phyloP scores from a whole-genome alignment of 2,113 vertebrate species.

The Salvator merianae region DNA sequence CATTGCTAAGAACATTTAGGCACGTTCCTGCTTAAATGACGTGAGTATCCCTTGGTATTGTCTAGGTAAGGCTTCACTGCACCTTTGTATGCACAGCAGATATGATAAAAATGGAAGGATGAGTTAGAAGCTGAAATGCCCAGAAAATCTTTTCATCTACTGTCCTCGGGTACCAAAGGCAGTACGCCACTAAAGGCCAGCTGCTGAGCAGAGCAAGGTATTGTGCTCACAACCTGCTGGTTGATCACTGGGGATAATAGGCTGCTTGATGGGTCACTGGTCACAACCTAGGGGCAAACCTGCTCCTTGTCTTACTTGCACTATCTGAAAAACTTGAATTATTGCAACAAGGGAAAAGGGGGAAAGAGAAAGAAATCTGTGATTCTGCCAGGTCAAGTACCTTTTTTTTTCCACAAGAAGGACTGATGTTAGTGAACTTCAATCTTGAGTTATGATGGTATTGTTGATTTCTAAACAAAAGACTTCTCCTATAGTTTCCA shows the following conservation, averaged over 20 bases:
- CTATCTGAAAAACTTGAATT: conserved; percentile 68
- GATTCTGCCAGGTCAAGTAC: conserved; percentile 27
- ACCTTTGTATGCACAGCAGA: too few relatives aligned
- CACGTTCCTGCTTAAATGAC: not conserved
- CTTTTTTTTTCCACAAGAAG: conserved; percentile 67
- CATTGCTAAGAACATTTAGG: not conserved
- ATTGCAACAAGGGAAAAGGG: not conserved
- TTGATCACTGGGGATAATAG: too few relatives aligned
- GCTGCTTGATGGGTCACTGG: conserved; percentile 15
- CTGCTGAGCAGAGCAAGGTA: too few relatives aligned
- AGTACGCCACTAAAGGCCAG: too few relatives aligned
- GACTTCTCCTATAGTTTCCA: not conserved
- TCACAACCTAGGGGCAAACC: conserved; percentile 19
- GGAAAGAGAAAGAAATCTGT: not conserved
- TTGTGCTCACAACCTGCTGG: too few relatives aligned
- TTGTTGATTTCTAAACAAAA: conserved; percentile 29
- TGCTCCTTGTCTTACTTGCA: conserved; percentile 50
- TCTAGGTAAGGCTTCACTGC: not conserved
- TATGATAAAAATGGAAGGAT: not conserved
- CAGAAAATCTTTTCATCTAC: not conserved
- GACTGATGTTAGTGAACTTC: conserved; percentile 60
- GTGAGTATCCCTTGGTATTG: not conserved
- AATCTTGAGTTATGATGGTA: not conserved
- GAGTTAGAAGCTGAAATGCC: not conserved
- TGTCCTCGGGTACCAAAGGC: not conserved